Percentiles rank a stretch among this genome's conserved stretches.
Conservation (phyloP, 2,888 invertebrate species). For the Tuberolachnus salignus region DNA sequence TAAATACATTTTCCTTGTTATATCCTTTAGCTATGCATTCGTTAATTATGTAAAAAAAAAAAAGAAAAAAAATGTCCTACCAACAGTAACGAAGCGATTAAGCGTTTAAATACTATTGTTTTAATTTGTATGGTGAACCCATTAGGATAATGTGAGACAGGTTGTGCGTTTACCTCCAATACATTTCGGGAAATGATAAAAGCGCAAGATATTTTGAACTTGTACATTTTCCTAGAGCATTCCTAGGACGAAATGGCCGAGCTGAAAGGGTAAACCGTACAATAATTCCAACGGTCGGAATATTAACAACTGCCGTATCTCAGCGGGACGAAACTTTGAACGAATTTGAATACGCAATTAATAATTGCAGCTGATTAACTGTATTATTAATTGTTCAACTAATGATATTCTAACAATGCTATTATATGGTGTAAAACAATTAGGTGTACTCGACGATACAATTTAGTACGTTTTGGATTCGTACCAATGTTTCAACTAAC, state of each 20-base stretch:
- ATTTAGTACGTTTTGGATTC: slow-evolving; percentile 6
- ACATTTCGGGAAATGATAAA: no score
- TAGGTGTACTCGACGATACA: background rate
- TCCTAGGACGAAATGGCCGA: no score
- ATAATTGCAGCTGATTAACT: no score
- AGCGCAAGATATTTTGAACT: no score
- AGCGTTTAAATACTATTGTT: no score
- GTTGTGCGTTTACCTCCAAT: background rate
- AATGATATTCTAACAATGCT: background rate
- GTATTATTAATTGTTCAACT: background rate
- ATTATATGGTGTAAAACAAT: slow-evolving; percentile 11
- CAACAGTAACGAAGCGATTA: background rate
- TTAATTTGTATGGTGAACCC: slow-evolving; percentile 25
- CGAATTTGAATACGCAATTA: background rate
- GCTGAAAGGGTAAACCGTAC: slow-evolving; percentile 13
- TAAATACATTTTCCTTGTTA: slow-evolving; percentile 4
- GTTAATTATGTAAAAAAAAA: slow-evolving; percentile 5
- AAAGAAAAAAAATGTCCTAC: background rate
- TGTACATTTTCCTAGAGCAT: no score
- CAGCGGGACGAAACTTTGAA: background rate
- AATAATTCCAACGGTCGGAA: slow-evolving; percentile 9
- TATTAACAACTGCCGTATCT: background rate
- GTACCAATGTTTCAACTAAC: background rate
- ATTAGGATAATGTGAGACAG: no score
- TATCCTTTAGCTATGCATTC: slow-evolving; percentile 14